Base-by-base conservation (phyloP, 2,888 invertebrate species). In the Amorpha juglandis region DNA sequence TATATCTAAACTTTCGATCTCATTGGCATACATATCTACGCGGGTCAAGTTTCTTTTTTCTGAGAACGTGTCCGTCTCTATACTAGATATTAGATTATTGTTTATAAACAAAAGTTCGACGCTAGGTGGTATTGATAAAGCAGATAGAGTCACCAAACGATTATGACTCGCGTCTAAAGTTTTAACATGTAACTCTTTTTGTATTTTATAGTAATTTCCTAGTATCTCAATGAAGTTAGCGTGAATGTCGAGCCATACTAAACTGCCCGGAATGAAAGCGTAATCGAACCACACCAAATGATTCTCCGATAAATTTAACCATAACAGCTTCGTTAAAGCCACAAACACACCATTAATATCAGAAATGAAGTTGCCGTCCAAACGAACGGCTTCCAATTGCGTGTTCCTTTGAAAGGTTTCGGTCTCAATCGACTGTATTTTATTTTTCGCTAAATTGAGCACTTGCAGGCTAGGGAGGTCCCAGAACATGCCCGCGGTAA, bases 281-380 rank as follows among this genome's bases (percentile, higher is more conserved):
- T 97, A 98, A 88, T 98, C 98, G 90, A 98, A 98, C 97, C 97
- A 97, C 48, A 97, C 96, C 80, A 98, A 94, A 89, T 97, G 97
- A 91, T 98, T 98, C 90, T 97, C 97, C 51, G 98, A 98, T 67
- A 98, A 94, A 92, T 98, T 98, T 68, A 98, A 91, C 96, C 98
- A 97, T 80, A 97, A 91, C 69, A 98, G 94, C 77, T 96, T 97
- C 52, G 96, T 95, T 70, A 98, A 92, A 66, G 97, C 96, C 64
- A 97, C 96, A 86, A 98, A 97, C 71, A 98, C 97, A 11, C 98
- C 98, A 89, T 98, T 98, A 80, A 98, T 97, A 86, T 98, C 97
- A 69, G 96, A 96, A 76, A 98, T 94, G 82, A 96, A 97, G 89
- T 98, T 98, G 72, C 97, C 96, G 81, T 98, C 98, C 79, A 98